These are phyloP conservation scores for Sebastes matsubarae DNA, from an alignment of 2,797 vertebrate genomes.

Conservation along the genomic window DNA sequence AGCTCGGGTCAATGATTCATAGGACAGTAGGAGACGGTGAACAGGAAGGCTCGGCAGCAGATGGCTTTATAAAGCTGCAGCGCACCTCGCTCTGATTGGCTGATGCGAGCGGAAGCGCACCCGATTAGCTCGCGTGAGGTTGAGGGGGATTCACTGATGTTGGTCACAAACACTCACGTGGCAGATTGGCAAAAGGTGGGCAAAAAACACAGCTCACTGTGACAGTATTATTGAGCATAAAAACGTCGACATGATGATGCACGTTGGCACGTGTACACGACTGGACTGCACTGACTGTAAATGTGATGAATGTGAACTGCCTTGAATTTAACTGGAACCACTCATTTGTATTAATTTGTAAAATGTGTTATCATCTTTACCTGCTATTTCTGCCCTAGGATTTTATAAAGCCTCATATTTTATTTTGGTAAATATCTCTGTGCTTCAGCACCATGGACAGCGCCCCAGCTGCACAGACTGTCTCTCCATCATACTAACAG, in stretches of 20 bases:
- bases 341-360: neutral
- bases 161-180: slow-evolving; percentile 23
- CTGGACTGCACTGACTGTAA: neutral
- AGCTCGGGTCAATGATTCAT: slow-evolving; percentile 30
- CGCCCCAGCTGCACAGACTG: neutral
- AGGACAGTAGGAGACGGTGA: slow-evolving; percentile 48
- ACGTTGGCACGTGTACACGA: neutral
- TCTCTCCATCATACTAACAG: neutral
- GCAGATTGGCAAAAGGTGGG: neutral
- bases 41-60: slow-evolving; percentile 24
- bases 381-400: neutral
- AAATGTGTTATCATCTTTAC: neutral
- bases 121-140: slow-evolving; percentile 25
- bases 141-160: neutral
- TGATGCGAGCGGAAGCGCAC: slow-evolving; percentile 45
- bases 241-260: neutral
- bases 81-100: slow-evolving; percentile 67
- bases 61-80: slow-evolving; percentile 58
- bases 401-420: neutral
- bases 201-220: neutral
- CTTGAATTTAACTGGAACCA: neutral
- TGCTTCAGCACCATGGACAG: slow-evolving; percentile 50
- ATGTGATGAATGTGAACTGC: too few relatives aligned
- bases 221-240: neutral
- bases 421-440: neutral